Evolutionary conservation across 2,797 vertebrate genomes (phyloP).

Genomic region (Catostomus latipinnis): DNA sequence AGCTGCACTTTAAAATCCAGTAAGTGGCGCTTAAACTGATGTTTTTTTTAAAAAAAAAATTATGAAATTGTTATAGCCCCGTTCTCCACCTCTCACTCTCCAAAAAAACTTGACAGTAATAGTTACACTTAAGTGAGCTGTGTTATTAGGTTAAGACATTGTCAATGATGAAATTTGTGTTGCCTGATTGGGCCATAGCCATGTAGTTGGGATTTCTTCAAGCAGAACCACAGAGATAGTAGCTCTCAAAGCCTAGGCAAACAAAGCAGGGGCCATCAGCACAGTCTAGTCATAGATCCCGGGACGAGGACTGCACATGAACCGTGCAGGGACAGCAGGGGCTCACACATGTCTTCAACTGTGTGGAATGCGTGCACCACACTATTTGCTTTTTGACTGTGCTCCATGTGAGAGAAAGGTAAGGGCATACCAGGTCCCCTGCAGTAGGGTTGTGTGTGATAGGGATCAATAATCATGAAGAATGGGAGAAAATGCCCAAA

Average conservation of each 20-base stretch:
- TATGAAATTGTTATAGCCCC: constrained; percentile 19
- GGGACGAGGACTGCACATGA: constrained; percentile 66
- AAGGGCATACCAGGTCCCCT: constrained; percentile 1
- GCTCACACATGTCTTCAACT: constrained; percentile 56
- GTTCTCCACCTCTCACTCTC: background rate
- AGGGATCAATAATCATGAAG: no score
- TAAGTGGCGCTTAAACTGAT: constrained; percentile 18
- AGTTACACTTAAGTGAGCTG: constrained; percentile 74
- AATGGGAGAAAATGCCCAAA: no score
- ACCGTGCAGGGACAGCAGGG: constrained; percentile 64
- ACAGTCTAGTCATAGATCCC: constrained; percentile 50
- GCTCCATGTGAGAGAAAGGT: constrained; percentile 12
- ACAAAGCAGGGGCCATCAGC: constrained; percentile 54
- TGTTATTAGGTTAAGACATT: constrained; percentile 72
- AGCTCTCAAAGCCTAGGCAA: constrained; percentile 50
- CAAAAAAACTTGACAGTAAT: constrained; percentile 74
- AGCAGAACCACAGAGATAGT: constrained; percentile 72
- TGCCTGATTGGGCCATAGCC: constrained; percentile 72
- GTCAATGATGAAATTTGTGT: constrained; percentile 73
- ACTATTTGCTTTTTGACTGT: constrained; percentile 15
- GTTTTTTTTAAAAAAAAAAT: constrained; percentile 12
- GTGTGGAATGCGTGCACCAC: constrained; percentile 58
- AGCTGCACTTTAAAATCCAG: constrained; percentile 4
- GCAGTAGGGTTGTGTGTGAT: background rate
- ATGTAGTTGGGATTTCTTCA: constrained; percentile 75